Percentiles rank a stretch among this genome's conserved stretches.
Conservation (phyloP, 2,888 invertebrate genomes). For the Eurytoma adleriae region DNA sequence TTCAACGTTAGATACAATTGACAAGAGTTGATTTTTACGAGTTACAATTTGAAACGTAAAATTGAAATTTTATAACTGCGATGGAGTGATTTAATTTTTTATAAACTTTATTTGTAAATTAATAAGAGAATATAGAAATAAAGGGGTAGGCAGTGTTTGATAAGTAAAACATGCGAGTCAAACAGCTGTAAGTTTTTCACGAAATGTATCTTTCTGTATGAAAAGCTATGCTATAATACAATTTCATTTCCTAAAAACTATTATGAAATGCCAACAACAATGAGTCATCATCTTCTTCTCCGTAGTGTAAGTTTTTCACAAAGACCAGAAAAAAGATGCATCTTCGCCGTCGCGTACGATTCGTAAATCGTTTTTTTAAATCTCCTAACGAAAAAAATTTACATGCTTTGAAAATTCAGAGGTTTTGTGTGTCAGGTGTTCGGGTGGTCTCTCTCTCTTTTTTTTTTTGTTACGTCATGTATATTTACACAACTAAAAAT, state of each 20-base stretch:
- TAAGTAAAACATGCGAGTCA: slow-evolving; percentile 34
- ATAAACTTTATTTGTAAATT: slow-evolving; percentile 29
- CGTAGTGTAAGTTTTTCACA: slow-evolving; percentile 41
- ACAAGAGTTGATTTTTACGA: neutral
- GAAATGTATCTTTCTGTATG: slow-evolving; percentile 65
- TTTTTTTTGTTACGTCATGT: slow-evolving; percentile 36
- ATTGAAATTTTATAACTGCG: neutral
- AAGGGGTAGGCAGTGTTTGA: slow-evolving; percentile 28
- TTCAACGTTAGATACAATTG: neutral
- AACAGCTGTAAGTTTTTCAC: slow-evolving; percentile 57
- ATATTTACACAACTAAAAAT: slow-evolving; percentile 50
- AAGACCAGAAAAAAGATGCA: slow-evolving; percentile 29
- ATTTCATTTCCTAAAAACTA: slow-evolving; percentile 61
- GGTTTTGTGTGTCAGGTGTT: neutral
- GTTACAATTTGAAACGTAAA: neutral
- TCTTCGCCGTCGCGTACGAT: slow-evolving; percentile 37
- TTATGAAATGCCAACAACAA: slow-evolving; percentile 65
- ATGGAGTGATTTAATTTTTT: neutral
- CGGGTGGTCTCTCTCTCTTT: slow-evolving; percentile 38
- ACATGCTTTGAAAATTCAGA: slow-evolving; percentile 48
- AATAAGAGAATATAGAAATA: slow-evolving; percentile 13
- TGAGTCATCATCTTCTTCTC: slow-evolving; percentile 48
- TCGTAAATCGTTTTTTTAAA: slow-evolving; percentile 14
- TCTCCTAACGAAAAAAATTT: slow-evolving; percentile 49
- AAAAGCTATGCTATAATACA: slow-evolving; percentile 67